Percentiles rank a stretch among this genome's conserved stretches.
These are phyloP conservation scores for Corythornis leucogaster DNA, from an alignment of 2,797 vertebrate species.

Conservation along the genomic window DNA sequence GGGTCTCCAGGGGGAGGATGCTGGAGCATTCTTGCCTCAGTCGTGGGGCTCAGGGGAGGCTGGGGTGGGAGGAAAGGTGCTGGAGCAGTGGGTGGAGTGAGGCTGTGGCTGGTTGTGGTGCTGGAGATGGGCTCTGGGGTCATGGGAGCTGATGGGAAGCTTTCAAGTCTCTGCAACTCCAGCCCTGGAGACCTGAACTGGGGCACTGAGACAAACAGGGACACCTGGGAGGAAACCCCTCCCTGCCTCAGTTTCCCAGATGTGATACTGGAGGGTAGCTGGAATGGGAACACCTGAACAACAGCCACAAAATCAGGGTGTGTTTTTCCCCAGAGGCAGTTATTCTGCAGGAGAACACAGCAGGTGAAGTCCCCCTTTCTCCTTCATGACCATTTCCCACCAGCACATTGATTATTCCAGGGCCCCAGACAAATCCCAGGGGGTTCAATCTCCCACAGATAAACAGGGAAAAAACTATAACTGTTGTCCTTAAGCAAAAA, in stretches of 20 bases:
- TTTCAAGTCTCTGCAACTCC: background rate
- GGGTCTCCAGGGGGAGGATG: background rate
- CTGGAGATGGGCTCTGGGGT: background rate
- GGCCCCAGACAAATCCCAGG: background rate
- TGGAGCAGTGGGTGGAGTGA: background rate
- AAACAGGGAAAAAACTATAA: background rate
- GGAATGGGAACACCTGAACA: accelerated
- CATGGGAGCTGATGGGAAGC: background rate
- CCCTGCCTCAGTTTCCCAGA: background rate
- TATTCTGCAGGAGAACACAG: accelerated
- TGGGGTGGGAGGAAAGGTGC: background rate
- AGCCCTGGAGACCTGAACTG: background rate
- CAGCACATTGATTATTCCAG: accelerated
- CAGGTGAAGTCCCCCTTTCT: background rate
- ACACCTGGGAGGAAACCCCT: background rate
- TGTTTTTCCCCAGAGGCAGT: background rate
- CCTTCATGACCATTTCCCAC: background rate
- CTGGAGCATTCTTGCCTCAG: background rate
- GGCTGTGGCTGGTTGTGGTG: background rate
- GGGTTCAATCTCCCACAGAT: background rate
- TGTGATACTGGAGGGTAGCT: background rate
- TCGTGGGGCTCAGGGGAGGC: background rate
- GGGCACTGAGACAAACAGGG: background rate
- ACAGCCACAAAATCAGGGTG: background rate
- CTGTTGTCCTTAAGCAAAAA: background rate